Evolutionary conservation across 2,888 invertebrate species (phyloP).

Genomic region (Napeogenes sylphis): DNA sequence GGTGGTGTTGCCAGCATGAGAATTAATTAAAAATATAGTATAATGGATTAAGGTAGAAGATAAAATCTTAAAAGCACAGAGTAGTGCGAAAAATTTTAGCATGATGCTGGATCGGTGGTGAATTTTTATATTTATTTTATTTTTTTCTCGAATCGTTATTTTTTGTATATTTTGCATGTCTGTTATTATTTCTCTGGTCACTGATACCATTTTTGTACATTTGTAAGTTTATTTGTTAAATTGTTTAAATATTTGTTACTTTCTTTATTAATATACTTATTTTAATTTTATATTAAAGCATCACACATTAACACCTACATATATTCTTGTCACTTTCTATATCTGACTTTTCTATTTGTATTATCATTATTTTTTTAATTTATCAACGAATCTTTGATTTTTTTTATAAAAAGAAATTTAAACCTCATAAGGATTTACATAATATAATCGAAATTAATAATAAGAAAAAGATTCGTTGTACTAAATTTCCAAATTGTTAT

Average conservation of each 20-base stretch:
- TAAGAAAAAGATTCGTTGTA: slow-evolving; percentile 48
- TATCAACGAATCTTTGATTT: slow-evolving; percentile 32
- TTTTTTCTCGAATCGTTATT: slow-evolving; percentile 41
- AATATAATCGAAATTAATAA: too few species aligned
- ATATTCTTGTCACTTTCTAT: slow-evolving; percentile 34
- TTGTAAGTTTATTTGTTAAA: slow-evolving; percentile 30
- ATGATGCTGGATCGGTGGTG: slow-evolving; percentile 69
- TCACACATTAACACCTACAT: slow-evolving; percentile 52
- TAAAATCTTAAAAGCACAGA: slow-evolving; percentile 66
- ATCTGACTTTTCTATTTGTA: slow-evolving; percentile 44
- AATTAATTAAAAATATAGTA: slow-evolving; percentile 63
- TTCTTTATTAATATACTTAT: slow-evolving; percentile 38
- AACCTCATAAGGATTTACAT: too few species aligned
- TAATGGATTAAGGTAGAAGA: slow-evolving; percentile 57
- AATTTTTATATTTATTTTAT: slow-evolving; percentile 41
- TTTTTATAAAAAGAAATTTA: slow-evolving; percentile 1
- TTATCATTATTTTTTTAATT: slow-evolving; percentile 21
- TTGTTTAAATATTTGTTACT: slow-evolving; percentile 9
- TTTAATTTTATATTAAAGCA: slow-evolving; percentile 37
- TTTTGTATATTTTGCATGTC: slow-evolving; percentile 58
- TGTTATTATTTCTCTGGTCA: slow-evolving; percentile 33
- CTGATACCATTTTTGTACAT: slow-evolving; percentile 31
- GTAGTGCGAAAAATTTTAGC: slow-evolving; percentile 72
- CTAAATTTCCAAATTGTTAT: slow-evolving; percentile 30
- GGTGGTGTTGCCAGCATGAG: slow-evolving; percentile 68